phyloP scores from a whole-genome alignment of 2,888 invertebrate species.

The Drepana falcataria region DNA sequence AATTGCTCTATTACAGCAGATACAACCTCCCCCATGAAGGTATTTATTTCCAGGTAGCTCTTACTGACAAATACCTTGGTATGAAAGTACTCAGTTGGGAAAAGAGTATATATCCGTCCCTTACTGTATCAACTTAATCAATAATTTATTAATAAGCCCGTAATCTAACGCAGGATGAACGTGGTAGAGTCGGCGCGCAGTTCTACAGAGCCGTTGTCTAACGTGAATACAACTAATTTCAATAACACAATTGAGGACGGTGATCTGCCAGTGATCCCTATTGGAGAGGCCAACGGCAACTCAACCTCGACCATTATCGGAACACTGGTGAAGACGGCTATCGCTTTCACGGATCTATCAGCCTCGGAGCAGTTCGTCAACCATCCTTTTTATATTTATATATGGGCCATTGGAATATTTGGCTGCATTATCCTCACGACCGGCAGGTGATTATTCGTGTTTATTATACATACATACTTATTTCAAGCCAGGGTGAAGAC shows the following conservation, averaged over 20 bases:
- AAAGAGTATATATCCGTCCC: too few relatives aligned
- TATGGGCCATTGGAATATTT: constrained; percentile 80
- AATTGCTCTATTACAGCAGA: too few relatives aligned
- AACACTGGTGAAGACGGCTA: constrained; percentile 43
- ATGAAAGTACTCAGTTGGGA: too few relatives aligned
- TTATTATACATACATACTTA: background rate
- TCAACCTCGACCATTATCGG: constrained; percentile 36
- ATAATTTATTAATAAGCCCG: too few relatives aligned
- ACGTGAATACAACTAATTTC: constrained; percentile 5
- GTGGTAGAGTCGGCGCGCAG: constrained; percentile 38
- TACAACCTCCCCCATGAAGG: too few relatives aligned
- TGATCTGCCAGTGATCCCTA: background rate
- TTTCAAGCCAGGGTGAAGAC: background rate
- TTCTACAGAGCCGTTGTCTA: constrained; percentile 2
- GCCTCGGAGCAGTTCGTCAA: constrained; percentile 32
- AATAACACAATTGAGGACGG: constrained; percentile 12
- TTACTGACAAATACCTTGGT: too few relatives aligned
- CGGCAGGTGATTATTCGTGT: constrained; percentile 45
- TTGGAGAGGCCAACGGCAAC: background rate
- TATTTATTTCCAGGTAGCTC: too few relatives aligned
- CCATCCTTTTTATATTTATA: constrained; percentile 64
- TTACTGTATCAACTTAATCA: too few relatives aligned
- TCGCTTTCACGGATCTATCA: constrained; percentile 41
- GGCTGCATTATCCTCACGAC: constrained; percentile 80
- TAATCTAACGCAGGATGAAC: constrained; percentile 55